phyloP scores from a whole-genome alignment of 2,888 invertebrate species.

The Ellobium chinense region DNA sequence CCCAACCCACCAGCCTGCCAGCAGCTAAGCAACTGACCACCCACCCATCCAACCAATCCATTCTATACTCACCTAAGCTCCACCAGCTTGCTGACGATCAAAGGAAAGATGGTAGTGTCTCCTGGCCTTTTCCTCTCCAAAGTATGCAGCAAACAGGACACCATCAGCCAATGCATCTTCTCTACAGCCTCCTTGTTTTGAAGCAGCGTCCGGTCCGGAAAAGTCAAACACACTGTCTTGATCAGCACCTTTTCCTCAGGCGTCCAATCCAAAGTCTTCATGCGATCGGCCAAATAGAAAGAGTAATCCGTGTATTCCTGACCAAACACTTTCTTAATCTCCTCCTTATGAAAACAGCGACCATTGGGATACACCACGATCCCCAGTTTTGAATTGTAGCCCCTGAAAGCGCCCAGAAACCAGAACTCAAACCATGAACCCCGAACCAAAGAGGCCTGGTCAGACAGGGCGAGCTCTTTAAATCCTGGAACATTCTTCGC shows the following conservation, averaged over 20 bases:
- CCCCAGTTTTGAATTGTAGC: slow-evolving; percentile 23
- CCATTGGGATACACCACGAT: slow-evolving; percentile 37
- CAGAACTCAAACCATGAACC: slow-evolving; percentile 43
- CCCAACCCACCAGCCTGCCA: background rate
- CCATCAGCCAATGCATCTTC: slow-evolving; percentile 40
- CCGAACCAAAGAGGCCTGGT: slow-evolving; percentile 37
- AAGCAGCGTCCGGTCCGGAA: slow-evolving; percentile 23
- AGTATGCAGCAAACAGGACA: slow-evolving; percentile 34
- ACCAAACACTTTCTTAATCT: slow-evolving; percentile 32
- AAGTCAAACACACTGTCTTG: slow-evolving; percentile 39
- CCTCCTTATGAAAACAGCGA: slow-evolving; percentile 20
- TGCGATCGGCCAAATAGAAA: slow-evolving; percentile 35
- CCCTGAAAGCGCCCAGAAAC: slow-evolving; percentile 39
- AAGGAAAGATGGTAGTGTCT: slow-evolving; percentile 15
- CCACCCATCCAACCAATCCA: background rate
- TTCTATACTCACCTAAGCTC: slow-evolving; percentile 22
- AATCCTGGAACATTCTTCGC: slow-evolving; percentile 40
- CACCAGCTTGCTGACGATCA: slow-evolving; percentile 33
- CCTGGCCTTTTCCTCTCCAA: slow-evolving; percentile 30
- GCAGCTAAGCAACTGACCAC: background rate
- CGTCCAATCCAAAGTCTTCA: slow-evolving; percentile 21
- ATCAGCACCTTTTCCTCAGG: slow-evolving; percentile 39
- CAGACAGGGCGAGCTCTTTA: slow-evolving; percentile 39
- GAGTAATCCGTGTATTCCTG: slow-evolving; percentile 36
- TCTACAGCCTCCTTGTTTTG: slow-evolving; percentile 26